Percentiles rank a stretch among this genome's conserved stretches.
phyloP scores from a whole-genome alignment of 2,888 invertebrate genomes.

The Sturmia bella region DNA sequence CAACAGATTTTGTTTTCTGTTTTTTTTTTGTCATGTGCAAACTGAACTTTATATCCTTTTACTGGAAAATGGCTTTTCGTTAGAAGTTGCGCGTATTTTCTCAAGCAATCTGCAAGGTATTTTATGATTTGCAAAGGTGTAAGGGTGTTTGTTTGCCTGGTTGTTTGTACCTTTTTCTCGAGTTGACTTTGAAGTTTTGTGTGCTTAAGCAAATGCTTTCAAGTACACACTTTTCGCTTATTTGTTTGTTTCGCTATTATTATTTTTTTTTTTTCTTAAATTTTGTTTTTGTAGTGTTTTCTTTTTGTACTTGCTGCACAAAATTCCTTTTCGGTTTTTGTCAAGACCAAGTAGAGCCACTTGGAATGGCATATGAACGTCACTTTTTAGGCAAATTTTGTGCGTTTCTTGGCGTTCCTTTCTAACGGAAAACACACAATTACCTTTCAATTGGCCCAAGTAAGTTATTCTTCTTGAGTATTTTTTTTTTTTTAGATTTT shows the following conservation, averaged over 20 bases:
- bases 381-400: constrained; percentile 45
- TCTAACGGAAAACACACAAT: constrained; percentile 50
- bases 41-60: constrained; percentile 30
- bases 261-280: not conserved
- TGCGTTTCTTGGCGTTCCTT: constrained; percentile 26
- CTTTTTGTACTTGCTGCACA: constrained; percentile 23
- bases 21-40: constrained; percentile 1
- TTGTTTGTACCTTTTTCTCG: constrained; percentile 10
- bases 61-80: constrained; percentile 10
- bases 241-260: constrained; percentile 43
- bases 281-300: no score
- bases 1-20: no score
- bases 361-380: constrained; percentile 33
- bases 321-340: constrained; percentile 45
- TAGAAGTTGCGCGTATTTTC: not conserved
- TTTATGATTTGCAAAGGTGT: constrained; percentile 23
- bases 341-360: constrained; percentile 62
- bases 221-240: constrained; percentile 66
- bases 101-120: constrained; percentile 46
- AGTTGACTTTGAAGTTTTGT: constrained; percentile 68
- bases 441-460: constrained; percentile 64
- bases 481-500: constrained; percentile 14
- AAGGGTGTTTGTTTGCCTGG: not conserved
- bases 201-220: constrained; percentile 56
- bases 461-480: constrained; percentile 36